Evolutionary conservation across 2,888 invertebrate species (phyloP).

Genomic region (Metacarcinus magister): DNA sequence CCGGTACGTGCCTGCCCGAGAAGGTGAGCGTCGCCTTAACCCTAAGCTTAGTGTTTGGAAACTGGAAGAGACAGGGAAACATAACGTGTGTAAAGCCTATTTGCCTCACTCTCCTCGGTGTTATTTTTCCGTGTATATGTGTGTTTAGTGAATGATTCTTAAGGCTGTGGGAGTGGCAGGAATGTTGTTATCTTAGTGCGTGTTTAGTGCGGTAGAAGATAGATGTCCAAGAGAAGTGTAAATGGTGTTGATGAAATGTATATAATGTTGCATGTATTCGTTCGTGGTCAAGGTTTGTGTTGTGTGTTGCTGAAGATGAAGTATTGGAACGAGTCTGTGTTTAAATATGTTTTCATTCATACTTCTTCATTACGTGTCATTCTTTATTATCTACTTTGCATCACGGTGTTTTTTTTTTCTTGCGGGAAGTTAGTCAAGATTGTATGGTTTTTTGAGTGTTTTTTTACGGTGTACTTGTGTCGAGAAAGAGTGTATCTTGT

Average conservation of each 20-base stretch:
- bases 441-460: neutral
- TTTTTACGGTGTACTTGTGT: neutral
- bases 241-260: neutral
- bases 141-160: neutral
- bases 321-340: neutral
- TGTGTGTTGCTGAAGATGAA: neutral
- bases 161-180: neutral
- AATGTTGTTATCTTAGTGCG: neutral
- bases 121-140: neutral
- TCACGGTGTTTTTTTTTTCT: neutral
- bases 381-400: neutral
- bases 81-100: neutral
- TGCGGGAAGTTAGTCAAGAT: neutral
- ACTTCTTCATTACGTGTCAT: neutral
- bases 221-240: neutral
- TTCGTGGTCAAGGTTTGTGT: neutral
- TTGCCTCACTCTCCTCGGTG: neutral
- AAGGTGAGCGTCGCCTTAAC: neutral
- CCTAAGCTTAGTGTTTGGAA: neutral
- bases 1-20: conserved; percentile 3
- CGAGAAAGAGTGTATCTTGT: neutral
- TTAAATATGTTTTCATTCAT: neutral
- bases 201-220: neutral
- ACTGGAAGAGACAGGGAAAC: conserved; percentile 3
- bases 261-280: neutral